Evolutionary conservation across 2,888 invertebrate genomes (phyloP).

Genomic region (Tachina grossa): DNA sequence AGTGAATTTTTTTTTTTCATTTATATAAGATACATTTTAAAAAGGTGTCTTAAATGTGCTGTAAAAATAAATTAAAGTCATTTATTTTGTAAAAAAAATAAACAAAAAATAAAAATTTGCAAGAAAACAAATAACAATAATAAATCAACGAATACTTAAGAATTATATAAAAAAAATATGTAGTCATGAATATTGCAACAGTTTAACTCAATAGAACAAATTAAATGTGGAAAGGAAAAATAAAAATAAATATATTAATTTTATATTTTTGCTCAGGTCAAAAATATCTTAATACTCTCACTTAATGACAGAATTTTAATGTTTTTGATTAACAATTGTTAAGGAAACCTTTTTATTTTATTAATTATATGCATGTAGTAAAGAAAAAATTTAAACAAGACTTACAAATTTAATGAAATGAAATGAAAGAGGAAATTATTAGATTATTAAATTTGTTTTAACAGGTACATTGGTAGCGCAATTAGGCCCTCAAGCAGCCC

Average conservation of each 20-base stretch:
- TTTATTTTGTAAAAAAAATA: conserved; percentile 29
- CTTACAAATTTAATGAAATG: conserved; percentile 40
- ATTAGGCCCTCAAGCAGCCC: conserved; percentile 41
- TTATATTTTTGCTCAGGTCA: conserved; percentile 82
- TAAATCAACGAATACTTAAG: conserved; percentile 57
- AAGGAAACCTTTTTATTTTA: conserved; percentile 63
- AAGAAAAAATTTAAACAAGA: conserved; percentile 47
- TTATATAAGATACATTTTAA: conserved; percentile 25
- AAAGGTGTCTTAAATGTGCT: conserved; percentile 61
- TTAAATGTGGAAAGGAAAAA: conserved; percentile 14
- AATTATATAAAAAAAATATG: conserved; percentile 44
- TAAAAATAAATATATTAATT: conserved; percentile 76
- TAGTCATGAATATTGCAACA: conserved; percentile 66
- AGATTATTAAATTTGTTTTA: conserved; percentile 60
- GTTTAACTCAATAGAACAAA: conserved; percentile 56
- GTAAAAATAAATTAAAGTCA: conserved; percentile 28
- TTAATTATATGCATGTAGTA: background rate
- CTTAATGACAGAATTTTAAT: conserved; percentile 41
- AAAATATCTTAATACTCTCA: conserved; percentile 80
- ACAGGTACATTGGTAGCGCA: conserved; percentile 80
- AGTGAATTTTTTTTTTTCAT: background rate
- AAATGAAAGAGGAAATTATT: conserved; percentile 44
- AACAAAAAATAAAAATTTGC: conserved; percentile 47
- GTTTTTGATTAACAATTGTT: conserved; percentile 23
- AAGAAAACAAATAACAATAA: conserved; percentile 59